Evolutionary conservation across 2,888 invertebrate genomes (phyloP), one percentile per base, ranked within the genome.

Genomic region (Drosophila siamana): DNA sequence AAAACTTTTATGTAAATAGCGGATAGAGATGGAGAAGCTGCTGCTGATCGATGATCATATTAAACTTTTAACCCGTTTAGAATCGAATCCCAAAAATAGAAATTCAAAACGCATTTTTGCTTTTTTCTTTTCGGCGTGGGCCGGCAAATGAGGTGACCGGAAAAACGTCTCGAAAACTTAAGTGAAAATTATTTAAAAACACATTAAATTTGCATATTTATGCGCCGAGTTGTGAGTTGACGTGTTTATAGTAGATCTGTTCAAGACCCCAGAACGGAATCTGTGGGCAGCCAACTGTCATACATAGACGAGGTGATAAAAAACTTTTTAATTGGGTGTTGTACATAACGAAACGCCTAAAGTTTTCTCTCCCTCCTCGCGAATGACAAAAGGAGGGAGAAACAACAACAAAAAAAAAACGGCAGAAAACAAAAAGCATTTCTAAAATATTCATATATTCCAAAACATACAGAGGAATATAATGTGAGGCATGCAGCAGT

Each of bases 261-360:
- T 61, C 62, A 60, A 60, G 55, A 55, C 75, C 71, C 67, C 52
- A 28, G 38, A 48, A 40, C 48, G 57, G 52, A 75, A 69, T 60
- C 52, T 75, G 75, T 79, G 75, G 76, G 80, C 76, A 79, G 71
- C 60, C 75, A 61, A 78, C 63, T 77, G 73, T 80, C 80, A 77
- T 77, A 80, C 76, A 71, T 60, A 62, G 65, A 85, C 51, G 84
- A 83, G 88, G 88, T 70, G 86, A 82, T 82, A 82, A 88, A 82
- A 82, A 87, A 86, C 76, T 69, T 88, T 84, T 84, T 83, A 83
- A 83, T 83, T 83, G 78, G 87, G 87, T 83, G 82, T 80, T 80
- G 80, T 66, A 60, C 64, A 76, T 59, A 66, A 54, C 56, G 22
- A 54, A 46, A 46, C 26, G 46, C 57, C 43, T 48, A 73, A 84